Percentiles rank a stretch among this genome's conserved stretches.
Conservation (phyloP, 1,140 invertebrate species). For the Stegodyphus mimosarum region DNA sequence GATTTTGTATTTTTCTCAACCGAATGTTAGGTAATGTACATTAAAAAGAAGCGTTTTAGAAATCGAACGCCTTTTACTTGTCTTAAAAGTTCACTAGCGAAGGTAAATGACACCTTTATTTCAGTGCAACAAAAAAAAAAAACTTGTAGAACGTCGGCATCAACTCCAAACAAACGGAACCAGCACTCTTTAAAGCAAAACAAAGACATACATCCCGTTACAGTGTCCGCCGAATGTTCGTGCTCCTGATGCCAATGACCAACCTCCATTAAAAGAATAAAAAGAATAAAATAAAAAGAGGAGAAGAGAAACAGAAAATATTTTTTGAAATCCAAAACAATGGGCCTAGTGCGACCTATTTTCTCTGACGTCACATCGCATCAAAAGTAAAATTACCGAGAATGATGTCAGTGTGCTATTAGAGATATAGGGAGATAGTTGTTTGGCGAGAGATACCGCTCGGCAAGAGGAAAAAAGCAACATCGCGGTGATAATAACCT, state of each 20-base stretch:
- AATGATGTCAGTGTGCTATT: slow-evolving; percentile 53
- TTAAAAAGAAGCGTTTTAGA: no score
- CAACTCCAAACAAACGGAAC: not conserved
- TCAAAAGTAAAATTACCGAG: slow-evolving; percentile 46
- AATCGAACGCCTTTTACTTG: no score
- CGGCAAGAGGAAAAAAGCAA: slow-evolving; percentile 24
- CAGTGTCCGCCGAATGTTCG: not conserved
- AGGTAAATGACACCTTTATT: slow-evolving; percentile 19
- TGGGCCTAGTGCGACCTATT: slow-evolving; percentile 24
- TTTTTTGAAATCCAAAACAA: slow-evolving; percentile 36
- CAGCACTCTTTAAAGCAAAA: not conserved
- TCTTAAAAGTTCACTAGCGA: slow-evolving; percentile 3
- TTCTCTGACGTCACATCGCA: slow-evolving; percentile 14
- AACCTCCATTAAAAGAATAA: not conserved
- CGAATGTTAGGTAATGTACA: no score
- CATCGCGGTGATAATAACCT: slow-evolving; percentile 17
- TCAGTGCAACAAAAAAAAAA: not conserved
- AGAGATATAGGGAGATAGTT: slow-evolving; percentile 22
- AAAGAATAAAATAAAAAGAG: slow-evolving; percentile 8
- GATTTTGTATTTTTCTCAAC: no score
- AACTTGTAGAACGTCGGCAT: not conserved
- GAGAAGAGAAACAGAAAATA: no score
- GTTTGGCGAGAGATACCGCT: slow-evolving; percentile 24
- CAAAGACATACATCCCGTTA: not conserved
- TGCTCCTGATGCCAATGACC: slow-evolving; percentile 34